Evolutionary conservation across 1,140 invertebrate genomes (phyloP), one percentile per base, ranked within the genome.

Genomic region (Tetragonula clypearis): DNA sequence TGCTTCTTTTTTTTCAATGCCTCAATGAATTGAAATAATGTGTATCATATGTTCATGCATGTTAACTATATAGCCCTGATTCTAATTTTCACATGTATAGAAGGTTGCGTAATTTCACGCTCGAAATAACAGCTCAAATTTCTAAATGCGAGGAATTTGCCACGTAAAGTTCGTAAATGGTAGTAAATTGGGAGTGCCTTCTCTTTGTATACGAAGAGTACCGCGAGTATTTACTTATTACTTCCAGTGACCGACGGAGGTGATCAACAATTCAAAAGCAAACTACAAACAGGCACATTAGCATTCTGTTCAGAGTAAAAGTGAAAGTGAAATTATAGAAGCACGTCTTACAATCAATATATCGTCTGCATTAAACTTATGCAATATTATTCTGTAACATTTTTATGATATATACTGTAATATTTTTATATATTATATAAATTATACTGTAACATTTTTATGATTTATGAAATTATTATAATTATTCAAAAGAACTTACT

Each of bases 141-240:
- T 21, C 35, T 71, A 4, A 11, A 71, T 17, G 35, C 12, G 21
- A 71, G 35, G 68, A 71, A 41, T 71, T 71, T 41, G 35, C 68
- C 68, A 21, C 35, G 21, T 41, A 41, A 71, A 71, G 35, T 41
- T 21, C 68, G 21, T 71, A 71, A 71, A 71, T 21, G 11, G 21
- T 71, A 23, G 35, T 71, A 41, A 12, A 71, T 23, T 3, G 3
- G 35, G 11, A 23, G 21, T 23, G 1, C 68, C 68, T 71, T 41
- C 21, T 12, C 21, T 21, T 41, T 71, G 68, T 71, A 4, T 71
- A 41, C 4, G 35, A 71, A 41, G 23, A n/a, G 9, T 12, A 71
- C 35, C 68, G 68, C 21, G 19, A 11, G 68, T 71, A 71, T 71
- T 41, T 68, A 68, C 66, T 68, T 68, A 35, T 68, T 41, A 68